Conservation (phyloP, 2,888 invertebrate species). For the Calephelis perditalis region DNA sequence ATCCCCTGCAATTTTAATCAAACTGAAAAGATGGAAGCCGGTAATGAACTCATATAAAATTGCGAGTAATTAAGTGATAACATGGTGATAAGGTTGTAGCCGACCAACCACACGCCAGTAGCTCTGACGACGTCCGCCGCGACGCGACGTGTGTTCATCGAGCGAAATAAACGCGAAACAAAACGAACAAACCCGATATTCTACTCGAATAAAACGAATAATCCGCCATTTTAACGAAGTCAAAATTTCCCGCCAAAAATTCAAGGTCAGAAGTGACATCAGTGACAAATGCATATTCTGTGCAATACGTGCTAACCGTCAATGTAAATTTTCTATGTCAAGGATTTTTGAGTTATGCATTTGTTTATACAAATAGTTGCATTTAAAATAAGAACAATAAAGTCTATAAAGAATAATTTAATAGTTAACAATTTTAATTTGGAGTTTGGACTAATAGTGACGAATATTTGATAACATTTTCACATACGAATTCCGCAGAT, state of each 20-base stretch:
- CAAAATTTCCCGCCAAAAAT: constrained; percentile 32
- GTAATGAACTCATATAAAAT: constrained; percentile 36
- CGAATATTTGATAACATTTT: constrained; percentile 17
- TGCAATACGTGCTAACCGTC: not conserved
- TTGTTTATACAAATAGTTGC: no score
- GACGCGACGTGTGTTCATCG: constrained; percentile 49
- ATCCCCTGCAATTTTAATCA: constrained; percentile 18
- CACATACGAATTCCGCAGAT: constrained; percentile 34
- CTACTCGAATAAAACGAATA: constrained; percentile 30
- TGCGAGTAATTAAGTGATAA: constrained; percentile 44
- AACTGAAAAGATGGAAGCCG: constrained; percentile 22
- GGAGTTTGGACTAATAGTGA: constrained; percentile 16
- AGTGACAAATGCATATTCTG: constrained; percentile 41
- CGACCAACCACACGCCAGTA: constrained; percentile 48
- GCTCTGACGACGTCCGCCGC: constrained; percentile 53
- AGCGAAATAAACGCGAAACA: constrained; percentile 40
- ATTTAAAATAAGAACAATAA: not conserved
- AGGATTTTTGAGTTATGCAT: no score
- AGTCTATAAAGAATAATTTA: constrained; percentile 59
- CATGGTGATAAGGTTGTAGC: constrained; percentile 46
- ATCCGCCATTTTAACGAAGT: constrained; percentile 27
- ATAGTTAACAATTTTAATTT: not conserved
- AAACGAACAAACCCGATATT: constrained; percentile 52
- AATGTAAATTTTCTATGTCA: no score
- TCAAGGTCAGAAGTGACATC: constrained; percentile 40